Conservation (phyloP, 2,113 vertebrate genomes). For the Cercocebus atys region DNA sequence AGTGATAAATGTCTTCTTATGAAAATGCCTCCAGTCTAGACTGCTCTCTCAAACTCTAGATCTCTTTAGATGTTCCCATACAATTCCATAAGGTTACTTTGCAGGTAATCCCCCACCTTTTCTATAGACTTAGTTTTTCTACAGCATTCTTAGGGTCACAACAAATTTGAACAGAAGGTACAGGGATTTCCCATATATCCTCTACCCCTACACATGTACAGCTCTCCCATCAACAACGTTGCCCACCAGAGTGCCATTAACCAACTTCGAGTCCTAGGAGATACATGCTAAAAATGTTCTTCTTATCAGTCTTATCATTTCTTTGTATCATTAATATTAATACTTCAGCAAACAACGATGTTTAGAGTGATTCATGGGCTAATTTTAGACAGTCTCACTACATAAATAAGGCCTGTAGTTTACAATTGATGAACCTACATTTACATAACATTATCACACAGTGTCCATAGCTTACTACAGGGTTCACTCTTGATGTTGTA, state of each 20-base stretch:
- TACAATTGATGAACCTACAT: background rate
- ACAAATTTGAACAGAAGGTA: too few relatives aligned
- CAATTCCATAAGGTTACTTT: background rate
- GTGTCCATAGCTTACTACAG: too few relatives aligned
- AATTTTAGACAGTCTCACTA: conserved; percentile 4
- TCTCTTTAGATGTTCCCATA: background rate
- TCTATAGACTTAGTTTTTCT: background rate
- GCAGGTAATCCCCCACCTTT: background rate
- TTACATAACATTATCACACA: too few relatives aligned
- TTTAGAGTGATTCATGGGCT: background rate
- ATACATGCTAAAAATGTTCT: background rate
- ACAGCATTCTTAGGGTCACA: too few relatives aligned
- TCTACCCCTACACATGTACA: too few relatives aligned
- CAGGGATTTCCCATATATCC: too few relatives aligned
- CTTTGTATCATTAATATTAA: background rate
- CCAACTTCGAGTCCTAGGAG: background rate
- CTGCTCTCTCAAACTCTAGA: background rate
- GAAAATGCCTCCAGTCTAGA: background rate
- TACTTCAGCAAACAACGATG: background rate
- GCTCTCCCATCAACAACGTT: background rate
- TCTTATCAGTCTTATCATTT: background rate
- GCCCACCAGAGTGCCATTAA: background rate
- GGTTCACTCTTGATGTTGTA: too few relatives aligned
- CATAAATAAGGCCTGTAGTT: background rate
- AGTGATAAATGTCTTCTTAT: background rate